phyloP scores from a whole-genome alignment of 2,888 invertebrate species.

The Meandrusa payeni region DNA sequence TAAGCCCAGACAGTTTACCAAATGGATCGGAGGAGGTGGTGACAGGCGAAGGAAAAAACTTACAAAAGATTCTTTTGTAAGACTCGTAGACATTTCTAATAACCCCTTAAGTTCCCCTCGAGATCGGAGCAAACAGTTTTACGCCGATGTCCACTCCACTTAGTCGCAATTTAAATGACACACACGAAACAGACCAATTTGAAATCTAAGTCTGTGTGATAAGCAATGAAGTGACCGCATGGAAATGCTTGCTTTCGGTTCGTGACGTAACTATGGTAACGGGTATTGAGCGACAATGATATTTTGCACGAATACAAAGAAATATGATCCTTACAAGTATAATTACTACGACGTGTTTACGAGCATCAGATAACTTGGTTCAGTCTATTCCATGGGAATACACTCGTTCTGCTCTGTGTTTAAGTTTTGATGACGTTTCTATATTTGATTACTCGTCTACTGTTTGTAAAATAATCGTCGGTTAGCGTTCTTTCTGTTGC shows the following conservation, averaged over 20 bases:
- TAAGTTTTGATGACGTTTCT: conserved; percentile 16
- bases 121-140: conserved; percentile 72
- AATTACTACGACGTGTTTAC: neutral
- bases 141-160: conserved; percentile 68
- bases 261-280: conserved; percentile 70
- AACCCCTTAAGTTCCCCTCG: conserved; percentile 66
- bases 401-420: conserved; percentile 15
- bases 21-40: conserved; percentile 20
- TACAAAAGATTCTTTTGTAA: conserved; percentile 43
- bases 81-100: conserved; percentile 71
- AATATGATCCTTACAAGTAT: conserved; percentile 29
- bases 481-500: too few relatives aligned
- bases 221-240: conserved; percentile 28
- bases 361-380: conserved; percentile 3
- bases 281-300: conserved; percentile 46
- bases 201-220: conserved; percentile 22
- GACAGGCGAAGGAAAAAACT: conserved; percentile 33
- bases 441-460: conserved; percentile 21
- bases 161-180: conserved; percentile 37
- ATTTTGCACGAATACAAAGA: conserved; percentile 28
- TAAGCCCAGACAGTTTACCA: conserved; percentile 22
- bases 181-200: conserved; percentile 30
- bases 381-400: conserved; percentile 14
- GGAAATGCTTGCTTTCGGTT: conserved; percentile 36
- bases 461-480: conserved; percentile 16